Evolutionary conservation across 2,113 vertebrate species (phyloP), one percentile per base, ranked within the genome.

Genomic region (Beaufortia kweichowensis): DNA sequence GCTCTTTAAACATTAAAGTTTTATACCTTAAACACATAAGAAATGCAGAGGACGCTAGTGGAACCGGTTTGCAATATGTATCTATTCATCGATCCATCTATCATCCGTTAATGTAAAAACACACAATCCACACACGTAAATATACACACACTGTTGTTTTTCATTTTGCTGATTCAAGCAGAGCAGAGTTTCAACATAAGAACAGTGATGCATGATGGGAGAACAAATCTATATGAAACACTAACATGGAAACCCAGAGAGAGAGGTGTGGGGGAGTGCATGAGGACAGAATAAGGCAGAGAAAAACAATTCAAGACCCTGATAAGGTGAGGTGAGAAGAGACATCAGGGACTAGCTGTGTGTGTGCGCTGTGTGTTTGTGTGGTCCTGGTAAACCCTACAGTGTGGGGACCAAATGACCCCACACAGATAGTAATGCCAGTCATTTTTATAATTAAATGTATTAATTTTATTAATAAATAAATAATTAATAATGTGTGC

Each of bases 141-240:
- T 17, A 31, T 56, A 69, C 21, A 56, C 29, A 35, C 48, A 23
- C 66, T 35, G 8, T 23, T 73, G 67, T 87, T 75, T 78, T 88
- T 87, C 89, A 90, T 88, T 88, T 85, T 83, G 84, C 80, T 85
- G 78, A 88, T 84, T 86, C 56, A 26, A 86, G 80, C 68, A 79
- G 70, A 85, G 76, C 82, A 77, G 82, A 79, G 72, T 78, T 70
- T 81, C 87, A 84, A 73, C 50, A 26, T 80, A 78, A 75, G 63
- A 71, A 61, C 67, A 77, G 63, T 67, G 64, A 63, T 56, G 60
- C 71, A 55, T 74, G 72, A 76, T 82, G 79, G 48, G 79, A 83
- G 73, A 75, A 76, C 79, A 80, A 77, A 83, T 83, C 79, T 83
- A 69, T 64, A 82, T 81, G 67, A 43, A 77, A 84, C 79, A 68